Conservation (phyloP, 2,113 vertebrate genomes). For the Bungarus multicinctus region DNA sequence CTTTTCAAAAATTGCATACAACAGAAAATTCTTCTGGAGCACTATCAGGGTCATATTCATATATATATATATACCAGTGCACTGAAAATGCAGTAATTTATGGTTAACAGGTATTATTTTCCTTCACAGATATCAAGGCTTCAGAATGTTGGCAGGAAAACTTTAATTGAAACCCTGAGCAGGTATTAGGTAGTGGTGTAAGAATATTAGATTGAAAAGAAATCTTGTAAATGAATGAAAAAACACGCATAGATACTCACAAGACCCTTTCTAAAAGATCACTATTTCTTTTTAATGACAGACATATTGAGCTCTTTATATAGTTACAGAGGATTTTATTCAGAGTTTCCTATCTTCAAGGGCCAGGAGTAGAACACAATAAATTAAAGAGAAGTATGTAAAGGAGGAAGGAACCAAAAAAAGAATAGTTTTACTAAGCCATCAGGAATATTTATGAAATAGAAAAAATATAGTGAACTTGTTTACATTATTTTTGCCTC, state of each 20-base stretch:
- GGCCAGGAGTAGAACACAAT: neutral
- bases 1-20: neutral
- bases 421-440: neutral
- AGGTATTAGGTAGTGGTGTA: neutral
- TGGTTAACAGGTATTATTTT: constrained; percentile 30
- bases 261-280: neutral
- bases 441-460: neutral
- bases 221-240: neutral
- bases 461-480: neutral
- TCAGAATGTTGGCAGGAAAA: neutral
- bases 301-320: neutral
- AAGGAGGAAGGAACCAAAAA: neutral
- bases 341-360: too few relatives aligned
- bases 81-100: constrained; percentile 14
- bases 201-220: neutral
- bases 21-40: neutral
- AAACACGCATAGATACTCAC: neutral
- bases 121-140: constrained; percentile 32
- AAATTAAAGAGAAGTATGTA: neutral
- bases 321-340: neutral
- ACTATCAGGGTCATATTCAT: constrained; percentile 25
- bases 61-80: neutral
- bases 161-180: neutral
- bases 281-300: neutral
- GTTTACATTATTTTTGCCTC: constrained; percentile 25